A percentile compares a stretch with the other conserved stretches of the same genome.
Evolutionary conservation across 2,797 vertebrate species (phyloP).

Genomic region (Alexandromys oeconomus): DNA sequence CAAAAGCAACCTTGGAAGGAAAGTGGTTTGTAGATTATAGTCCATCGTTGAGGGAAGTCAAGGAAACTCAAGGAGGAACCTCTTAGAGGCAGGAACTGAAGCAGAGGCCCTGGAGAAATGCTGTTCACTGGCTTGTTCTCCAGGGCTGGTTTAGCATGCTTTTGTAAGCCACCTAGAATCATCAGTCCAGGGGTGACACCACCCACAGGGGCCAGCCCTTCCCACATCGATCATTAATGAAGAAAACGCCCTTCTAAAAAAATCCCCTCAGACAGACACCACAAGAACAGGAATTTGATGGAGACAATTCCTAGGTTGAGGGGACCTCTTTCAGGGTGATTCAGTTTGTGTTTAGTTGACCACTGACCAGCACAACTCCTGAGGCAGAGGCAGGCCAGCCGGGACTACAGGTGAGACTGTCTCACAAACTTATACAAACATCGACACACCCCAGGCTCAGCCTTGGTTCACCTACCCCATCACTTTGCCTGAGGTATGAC

Average conservation of each 20-base stretch:
- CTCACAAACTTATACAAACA: background rate
- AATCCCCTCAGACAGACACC: background rate
- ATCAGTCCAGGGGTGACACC: background rate
- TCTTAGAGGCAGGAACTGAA: background rate
- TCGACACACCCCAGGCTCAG: no score
- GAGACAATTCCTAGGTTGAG: background rate
- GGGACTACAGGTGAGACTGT: background rate
- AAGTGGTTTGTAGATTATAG: background rate
- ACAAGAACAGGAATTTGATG: background rate
- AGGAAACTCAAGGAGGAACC: background rate
- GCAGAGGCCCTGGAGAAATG: background rate
- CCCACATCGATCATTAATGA: background rate
- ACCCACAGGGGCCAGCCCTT: background rate
- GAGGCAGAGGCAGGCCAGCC: background rate
- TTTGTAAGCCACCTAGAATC: background rate
- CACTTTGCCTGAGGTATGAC: constrained; percentile 69
- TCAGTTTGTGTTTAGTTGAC: background rate
- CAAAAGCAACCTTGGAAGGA: background rate
- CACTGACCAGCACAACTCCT: background rate
- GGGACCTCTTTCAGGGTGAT: background rate
- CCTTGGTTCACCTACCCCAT: background rate
- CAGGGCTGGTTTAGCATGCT: background rate
- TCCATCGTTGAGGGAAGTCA: background rate
- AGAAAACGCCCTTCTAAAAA: background rate
- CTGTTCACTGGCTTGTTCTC: background rate